Conservation (phyloP, 2,113 vertebrate genomes). For the Albula goreensis region DNA sequence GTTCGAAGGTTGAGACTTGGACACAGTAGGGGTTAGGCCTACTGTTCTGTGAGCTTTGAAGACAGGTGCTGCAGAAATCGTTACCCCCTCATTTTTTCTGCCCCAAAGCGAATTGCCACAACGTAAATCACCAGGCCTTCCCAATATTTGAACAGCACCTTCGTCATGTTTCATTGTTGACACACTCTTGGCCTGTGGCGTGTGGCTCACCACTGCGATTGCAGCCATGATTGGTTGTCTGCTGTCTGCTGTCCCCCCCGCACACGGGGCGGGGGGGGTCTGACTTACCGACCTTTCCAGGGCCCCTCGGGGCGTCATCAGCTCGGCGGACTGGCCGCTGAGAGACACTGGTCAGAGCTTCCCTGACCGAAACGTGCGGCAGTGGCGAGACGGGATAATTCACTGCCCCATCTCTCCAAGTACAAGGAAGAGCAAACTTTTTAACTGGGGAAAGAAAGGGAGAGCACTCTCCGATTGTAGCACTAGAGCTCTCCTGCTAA, state of each 20-base stretch:
- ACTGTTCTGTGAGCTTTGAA: background rate
- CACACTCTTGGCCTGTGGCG: background rate
- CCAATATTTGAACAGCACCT: background rate
- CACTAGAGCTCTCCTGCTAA: conserved; percentile 68
- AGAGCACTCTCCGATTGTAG: conserved; percentile 63
- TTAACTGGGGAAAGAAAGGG: conserved; percentile 36
- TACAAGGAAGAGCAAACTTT: conserved; percentile 60
- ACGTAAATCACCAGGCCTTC: background rate
- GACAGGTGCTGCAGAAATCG: background rate
- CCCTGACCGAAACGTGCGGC: background rate
- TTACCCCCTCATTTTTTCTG: background rate
- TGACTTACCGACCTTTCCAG: background rate
- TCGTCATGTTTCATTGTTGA: background rate
- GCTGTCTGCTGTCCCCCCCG: background rate
- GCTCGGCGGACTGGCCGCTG: conserved; percentile 1
- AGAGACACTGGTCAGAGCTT: conserved; percentile 44
- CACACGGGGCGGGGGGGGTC: background rate
- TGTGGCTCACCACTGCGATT: background rate
- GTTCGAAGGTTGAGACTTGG: background rate
- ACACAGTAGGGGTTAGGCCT: background rate
- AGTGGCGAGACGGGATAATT: conserved; percentile 49
- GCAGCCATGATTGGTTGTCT: background rate
- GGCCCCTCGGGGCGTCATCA: too few relatives aligned
- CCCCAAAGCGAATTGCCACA: background rate
- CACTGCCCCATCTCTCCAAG: conserved; percentile 42